phyloP scores from a whole-genome alignment of 2,888 invertebrate species.

The Itoplectis maculator region DNA sequence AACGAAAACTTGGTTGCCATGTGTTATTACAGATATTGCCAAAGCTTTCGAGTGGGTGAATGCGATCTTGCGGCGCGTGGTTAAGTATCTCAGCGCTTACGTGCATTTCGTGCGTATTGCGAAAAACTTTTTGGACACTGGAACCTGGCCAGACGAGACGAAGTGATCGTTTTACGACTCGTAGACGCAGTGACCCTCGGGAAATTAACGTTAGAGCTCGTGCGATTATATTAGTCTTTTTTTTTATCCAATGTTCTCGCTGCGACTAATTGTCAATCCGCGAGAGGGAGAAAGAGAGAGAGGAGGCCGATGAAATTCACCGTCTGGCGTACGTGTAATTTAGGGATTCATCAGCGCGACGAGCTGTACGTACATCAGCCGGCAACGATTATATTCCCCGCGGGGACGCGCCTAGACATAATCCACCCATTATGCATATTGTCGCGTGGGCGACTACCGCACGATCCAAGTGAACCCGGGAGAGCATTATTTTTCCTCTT shows the following conservation, averaged over 20 bases:
- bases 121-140: slow-evolving; percentile 17
- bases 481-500: slow-evolving; percentile 26
- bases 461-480: slow-evolving; percentile 26
- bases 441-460: slow-evolving; percentile 47
- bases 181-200: slow-evolving; percentile 6
- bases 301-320: not conserved
- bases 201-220: slow-evolving; percentile 38
- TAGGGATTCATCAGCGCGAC: slow-evolving; percentile 11
- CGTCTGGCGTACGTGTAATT: not conserved
- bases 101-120: not conserved
- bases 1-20: not conserved
- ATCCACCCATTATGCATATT: slow-evolving; percentile 49
- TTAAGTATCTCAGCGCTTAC: not conserved
- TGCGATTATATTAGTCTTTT: not conserved
- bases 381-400: slow-evolving; percentile 47
- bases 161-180: not conserved
- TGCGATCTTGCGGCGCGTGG: not conserved
- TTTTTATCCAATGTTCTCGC: slow-evolving; percentile 1
- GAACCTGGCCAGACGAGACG: not conserved
- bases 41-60: slow-evolving; percentile 17
- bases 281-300: not conserved
- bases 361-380: slow-evolving; percentile 1
- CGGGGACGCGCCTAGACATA: slow-evolving; percentile 40
- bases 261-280: slow-evolving; percentile 5
- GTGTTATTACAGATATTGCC: slow-evolving; percentile 8